Base-by-base conservation (phyloP, 1,140 invertebrate genomes). In the Artemia franciscana region DNA sequence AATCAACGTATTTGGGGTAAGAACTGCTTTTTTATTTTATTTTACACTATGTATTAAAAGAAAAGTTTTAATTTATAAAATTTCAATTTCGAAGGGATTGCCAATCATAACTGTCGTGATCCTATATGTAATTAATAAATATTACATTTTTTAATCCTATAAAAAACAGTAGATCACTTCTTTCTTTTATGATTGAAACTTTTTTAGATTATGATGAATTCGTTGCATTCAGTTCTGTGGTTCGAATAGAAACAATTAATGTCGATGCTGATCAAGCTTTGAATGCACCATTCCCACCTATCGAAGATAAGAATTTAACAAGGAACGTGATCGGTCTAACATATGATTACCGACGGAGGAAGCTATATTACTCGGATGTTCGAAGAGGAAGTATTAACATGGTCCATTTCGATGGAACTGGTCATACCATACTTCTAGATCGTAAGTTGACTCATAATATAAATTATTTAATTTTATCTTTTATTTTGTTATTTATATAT, bases 341-440 rank as follows among this genome's bases (percentile, higher is more conserved):
- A 3, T 88, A 83, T 72, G 85, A 90, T 73, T 88, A 87, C 70
- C 73, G 74, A 62, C 74, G 73, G 2, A 74, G 81, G 61, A 72
- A 79, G 57, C 73, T 91, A 21, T 91, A 86, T 73, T 92, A 88
- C 74, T 90, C 87, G 1, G 89, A 91, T 71, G 88, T 91, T 66
- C 85, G 89, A 68, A 74, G 80, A 64, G 85, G 85, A 58, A 82
- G 84, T 60, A 89, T 93, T 65, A 86, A 86, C 71, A 76, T 78
- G 51, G 86, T 90, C n/a, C 77, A 78, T 69, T 91, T 90, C 72
- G 86, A 91, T 74, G 87, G 88, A 51, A 79, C 77, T 12, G 76
- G 78, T 2, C 83, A 88, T 70, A 73, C 73, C 21, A 77, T 84
- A 15, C 72, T 91, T 57, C 77, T 86, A 1, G 79, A 82, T 67